phyloP scores from a whole-genome alignment of 2,888 invertebrate genomes.

The Phyto melanocephala region DNA sequence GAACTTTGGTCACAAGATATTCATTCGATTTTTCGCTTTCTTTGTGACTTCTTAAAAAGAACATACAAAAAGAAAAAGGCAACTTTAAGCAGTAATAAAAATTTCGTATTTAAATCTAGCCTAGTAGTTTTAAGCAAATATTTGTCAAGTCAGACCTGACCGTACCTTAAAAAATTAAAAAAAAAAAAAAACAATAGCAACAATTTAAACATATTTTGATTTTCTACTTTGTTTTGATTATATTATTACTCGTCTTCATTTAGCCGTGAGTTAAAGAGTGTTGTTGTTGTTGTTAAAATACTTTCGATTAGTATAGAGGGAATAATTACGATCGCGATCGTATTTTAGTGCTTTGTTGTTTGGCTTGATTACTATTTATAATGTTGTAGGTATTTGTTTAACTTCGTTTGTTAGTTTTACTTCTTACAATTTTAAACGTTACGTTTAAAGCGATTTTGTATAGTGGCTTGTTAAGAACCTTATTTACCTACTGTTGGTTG shows the following conservation, averaged over 20 bases:
- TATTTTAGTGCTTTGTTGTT: background rate
- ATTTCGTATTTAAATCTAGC: too few species aligned
- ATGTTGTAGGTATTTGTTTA: constrained; percentile 10
- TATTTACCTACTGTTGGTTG: constrained; percentile 22
- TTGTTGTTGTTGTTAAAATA: background rate
- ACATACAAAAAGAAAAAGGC: too few species aligned
- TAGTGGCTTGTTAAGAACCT: constrained; percentile 23
- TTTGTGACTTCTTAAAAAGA: too few species aligned
- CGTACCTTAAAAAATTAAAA: too few species aligned
- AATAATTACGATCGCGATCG: constrained; percentile 7
- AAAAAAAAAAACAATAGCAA: background rate
- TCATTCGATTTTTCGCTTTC: too few species aligned
- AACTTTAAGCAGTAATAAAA: too few species aligned
- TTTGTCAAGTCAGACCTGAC: too few species aligned
- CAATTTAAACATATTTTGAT: background rate
- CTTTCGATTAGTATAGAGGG: background rate
- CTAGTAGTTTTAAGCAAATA: too few species aligned
- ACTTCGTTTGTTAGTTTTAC: background rate
- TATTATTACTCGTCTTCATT: background rate
- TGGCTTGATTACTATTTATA: constrained; percentile 4
- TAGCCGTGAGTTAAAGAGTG: background rate
- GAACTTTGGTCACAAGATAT: too few species aligned
- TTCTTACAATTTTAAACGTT: constrained; percentile 6
- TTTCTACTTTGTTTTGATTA: constrained; percentile 6
- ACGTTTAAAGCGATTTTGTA: constrained; percentile 13